Percentiles rank a stretch among this genome's conserved stretches.
phyloP scores from a whole-genome alignment of 2,113 vertebrate species.

The Chascanopsetta lugubris region DNA sequence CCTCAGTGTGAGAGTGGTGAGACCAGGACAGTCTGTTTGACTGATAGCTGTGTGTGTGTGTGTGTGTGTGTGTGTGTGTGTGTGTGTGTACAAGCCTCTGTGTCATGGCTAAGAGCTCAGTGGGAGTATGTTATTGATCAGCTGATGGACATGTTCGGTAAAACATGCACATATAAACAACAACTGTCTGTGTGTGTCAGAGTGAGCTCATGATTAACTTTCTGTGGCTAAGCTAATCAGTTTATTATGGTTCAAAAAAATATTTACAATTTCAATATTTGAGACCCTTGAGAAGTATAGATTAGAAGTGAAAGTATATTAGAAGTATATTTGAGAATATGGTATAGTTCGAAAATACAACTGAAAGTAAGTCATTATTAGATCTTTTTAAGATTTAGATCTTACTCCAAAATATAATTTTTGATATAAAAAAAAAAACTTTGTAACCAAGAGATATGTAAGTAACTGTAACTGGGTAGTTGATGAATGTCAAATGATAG shows the following conservation, averaged over 20 bases:
- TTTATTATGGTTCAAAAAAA: constrained; percentile 11
- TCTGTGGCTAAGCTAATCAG: constrained; percentile 18
- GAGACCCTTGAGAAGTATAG: no score
- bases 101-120: constrained; percentile 59
- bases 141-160: constrained; percentile 48
- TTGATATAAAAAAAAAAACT: no score
- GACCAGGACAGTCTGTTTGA: constrained; percentile 68
- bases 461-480: no score
- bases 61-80: constrained; percentile 31
- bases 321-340: no score
- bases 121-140: constrained; percentile 66
- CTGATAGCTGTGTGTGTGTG: constrained; percentile 45
- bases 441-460: no score
- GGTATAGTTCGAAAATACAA: no score
- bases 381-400: no score
- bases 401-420: no score
- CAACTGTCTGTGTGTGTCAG: constrained; percentile 11
- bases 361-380: no score
- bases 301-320: not conserved
- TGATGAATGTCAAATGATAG: no score
- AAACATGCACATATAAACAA: constrained; percentile 66
- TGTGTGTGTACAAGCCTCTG: constrained; percentile 44
- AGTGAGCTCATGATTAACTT: constrained; percentile 13
- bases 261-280: no score
- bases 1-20: constrained; percentile 71